phyloP scores from a whole-genome alignment of 2,888 invertebrate genomes.

The Oscheius onirici region DNA sequence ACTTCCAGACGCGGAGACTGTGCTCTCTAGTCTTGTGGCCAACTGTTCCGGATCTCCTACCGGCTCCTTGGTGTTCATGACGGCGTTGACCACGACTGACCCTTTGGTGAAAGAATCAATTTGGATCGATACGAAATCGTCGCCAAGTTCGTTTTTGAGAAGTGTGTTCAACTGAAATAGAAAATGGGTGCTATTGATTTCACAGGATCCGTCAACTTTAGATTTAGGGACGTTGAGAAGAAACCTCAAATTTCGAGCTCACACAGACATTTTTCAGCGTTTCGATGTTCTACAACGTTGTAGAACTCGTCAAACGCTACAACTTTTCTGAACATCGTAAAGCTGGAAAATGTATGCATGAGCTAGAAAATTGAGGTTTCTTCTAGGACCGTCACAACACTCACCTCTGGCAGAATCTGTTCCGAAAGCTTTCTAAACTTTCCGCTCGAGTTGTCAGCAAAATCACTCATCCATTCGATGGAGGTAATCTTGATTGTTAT shows the following conservation, averaged over 20 bases:
- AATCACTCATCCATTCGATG: slow-evolving; percentile 28
- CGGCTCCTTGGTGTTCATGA: background rate
- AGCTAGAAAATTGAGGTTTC: too few relatives aligned
- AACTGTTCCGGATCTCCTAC: slow-evolving; percentile 21
- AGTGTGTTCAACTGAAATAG: background rate
- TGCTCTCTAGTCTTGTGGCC: slow-evolving; percentile 11
- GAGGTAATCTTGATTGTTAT: slow-evolving; percentile 21
- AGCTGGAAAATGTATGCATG: too few relatives aligned
- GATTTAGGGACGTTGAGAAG: background rate
- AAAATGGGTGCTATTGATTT: too few relatives aligned
- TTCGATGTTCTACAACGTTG: background rate
- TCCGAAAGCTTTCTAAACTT: slow-evolving; percentile 27
- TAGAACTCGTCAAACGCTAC: too few relatives aligned
- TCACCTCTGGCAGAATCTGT: slow-evolving; percentile 27
- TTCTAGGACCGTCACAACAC: too few relatives aligned
- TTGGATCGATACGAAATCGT: slow-evolving; percentile 22
- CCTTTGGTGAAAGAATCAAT: slow-evolving; percentile 26
- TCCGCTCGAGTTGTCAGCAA: slow-evolving; percentile 15
- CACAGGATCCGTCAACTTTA: too few relatives aligned
- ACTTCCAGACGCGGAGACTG: background rate
- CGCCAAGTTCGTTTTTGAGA: slow-evolving; percentile 15
- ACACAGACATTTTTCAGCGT: too few relatives aligned
- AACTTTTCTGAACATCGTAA: too few relatives aligned
- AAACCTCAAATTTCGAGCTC: too few relatives aligned
- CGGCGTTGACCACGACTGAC: slow-evolving; percentile 29